Conservation (phyloP, 2,113 vertebrate genomes). For the Sterrhoptilus dennistouni region DNA sequence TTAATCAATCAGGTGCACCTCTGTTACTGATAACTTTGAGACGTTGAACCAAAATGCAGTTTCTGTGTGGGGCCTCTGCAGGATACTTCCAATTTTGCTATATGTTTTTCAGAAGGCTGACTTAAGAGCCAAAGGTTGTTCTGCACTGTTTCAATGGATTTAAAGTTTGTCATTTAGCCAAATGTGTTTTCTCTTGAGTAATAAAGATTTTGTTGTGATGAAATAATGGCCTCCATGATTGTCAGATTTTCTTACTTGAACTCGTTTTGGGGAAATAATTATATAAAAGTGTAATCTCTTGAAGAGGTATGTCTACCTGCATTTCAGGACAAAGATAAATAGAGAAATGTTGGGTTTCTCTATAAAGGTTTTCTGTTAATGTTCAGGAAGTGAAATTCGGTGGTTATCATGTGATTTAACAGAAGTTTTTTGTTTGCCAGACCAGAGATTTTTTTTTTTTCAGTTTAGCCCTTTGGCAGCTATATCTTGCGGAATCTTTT, state of each 20-base stretch:
- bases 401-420: not conserved
- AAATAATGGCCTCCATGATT: not conserved
- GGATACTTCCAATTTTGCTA: conserved; percentile 43
- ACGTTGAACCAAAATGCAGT: not conserved
- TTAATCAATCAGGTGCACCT: conserved; percentile 21
- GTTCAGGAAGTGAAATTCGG: not conserved
- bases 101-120: conserved; percentile 8
- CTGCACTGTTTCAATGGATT: conserved; percentile 19
- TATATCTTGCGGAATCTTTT: not conserved
- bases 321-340: not conserved
- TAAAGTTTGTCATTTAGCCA: conserved; percentile 29
- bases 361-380: not conserved
- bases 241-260: not conserved
- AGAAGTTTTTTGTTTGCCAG: not conserved
- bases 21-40: conserved; percentile 32
- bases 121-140: conserved; percentile 40
- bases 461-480: not conserved
- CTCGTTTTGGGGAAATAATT: not conserved
- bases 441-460: not conserved
- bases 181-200: not conserved
- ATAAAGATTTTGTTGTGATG: not conserved
- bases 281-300: not conserved
- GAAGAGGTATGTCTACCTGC: not conserved
- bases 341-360: not conserved
- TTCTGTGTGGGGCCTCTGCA: conserved; percentile 18